These are phyloP conservation scores for Hipposideros armiger DNA, from an alignment of 2,113 vertebrate species.

Conservation along the genomic window DNA sequence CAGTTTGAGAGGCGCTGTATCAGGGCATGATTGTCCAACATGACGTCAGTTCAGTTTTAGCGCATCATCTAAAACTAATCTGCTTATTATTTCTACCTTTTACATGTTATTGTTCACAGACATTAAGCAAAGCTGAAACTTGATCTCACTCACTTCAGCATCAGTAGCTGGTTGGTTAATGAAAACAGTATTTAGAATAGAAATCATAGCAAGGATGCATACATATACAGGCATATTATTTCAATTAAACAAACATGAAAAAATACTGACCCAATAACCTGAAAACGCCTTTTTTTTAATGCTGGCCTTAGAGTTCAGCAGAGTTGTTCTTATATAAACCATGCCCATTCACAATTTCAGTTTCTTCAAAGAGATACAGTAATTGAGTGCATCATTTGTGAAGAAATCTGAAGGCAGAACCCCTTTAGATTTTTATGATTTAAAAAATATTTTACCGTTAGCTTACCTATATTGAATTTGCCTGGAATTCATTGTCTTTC, in stretches of 20 bases:
- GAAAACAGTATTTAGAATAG: slow-evolving; percentile 28
- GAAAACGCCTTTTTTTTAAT: background rate
- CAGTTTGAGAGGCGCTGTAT: background rate
- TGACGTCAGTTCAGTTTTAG: background rate
- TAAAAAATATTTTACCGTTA: background rate
- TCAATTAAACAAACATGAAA: background rate
- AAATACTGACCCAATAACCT: background rate
- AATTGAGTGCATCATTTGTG: background rate
- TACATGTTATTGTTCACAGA: background rate
- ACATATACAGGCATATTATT: background rate
- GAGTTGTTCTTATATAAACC: background rate
- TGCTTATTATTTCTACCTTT: background rate
- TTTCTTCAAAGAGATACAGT: slow-evolving; percentile 9
- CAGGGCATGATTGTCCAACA: background rate
- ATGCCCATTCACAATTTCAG: background rate
- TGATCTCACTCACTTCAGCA: background rate
- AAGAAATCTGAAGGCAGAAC: background rate
- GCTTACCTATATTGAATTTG: background rate
- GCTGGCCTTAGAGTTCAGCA: background rate
- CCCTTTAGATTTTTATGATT: background rate
- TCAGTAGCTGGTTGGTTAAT: background rate
- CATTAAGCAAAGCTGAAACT: slow-evolving; percentile 43
- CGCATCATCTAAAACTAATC: background rate
- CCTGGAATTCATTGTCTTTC: background rate
- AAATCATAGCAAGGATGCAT: background rate